These are phyloP conservation scores for Phyllotreta striolata DNA, from an alignment of 2,888 invertebrate species.

Conservation along the genomic window DNA sequence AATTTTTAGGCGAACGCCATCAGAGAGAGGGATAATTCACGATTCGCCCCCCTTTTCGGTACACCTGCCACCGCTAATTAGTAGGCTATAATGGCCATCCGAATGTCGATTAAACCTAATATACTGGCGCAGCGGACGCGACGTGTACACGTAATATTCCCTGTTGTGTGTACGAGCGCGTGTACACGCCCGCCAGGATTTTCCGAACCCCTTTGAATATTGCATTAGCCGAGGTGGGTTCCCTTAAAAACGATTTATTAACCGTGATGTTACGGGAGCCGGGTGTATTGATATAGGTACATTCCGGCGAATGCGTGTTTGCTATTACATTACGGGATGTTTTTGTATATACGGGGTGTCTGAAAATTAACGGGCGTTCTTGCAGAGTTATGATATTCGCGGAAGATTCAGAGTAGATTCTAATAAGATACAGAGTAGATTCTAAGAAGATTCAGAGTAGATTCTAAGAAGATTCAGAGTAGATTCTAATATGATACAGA, in stretches of 20 bases:
- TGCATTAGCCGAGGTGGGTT: slow-evolving; percentile 4
- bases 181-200: slow-evolving; percentile 41
- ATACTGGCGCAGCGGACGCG: slow-evolving; percentile 52
- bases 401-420: too few species aligned
- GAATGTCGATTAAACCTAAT: slow-evolving; percentile 62
- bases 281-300: too few species aligned
- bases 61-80: slow-evolving; percentile 63
- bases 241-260: slow-evolving; percentile 21
- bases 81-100: slow-evolving; percentile 61
- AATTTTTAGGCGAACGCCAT: slow-evolving; percentile 46
- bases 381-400: too few species aligned
- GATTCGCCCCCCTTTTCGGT: slow-evolving; percentile 55
- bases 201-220: slow-evolving; percentile 34
- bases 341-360: too few species aligned
- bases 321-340: too few species aligned
- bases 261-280: neutral
- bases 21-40: slow-evolving; percentile 53
- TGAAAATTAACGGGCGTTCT: too few species aligned
- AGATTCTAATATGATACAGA: too few species aligned
- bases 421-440: too few species aligned
- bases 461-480: too few species aligned
- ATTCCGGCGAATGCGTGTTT: too few species aligned
- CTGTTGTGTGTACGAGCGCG: slow-evolving; percentile 32
- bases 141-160: slow-evolving; percentile 41
- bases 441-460: too few species aligned